Conservation (phyloP, 2,888 invertebrate genomes). For the Blastobasis lacticolella region DNA sequence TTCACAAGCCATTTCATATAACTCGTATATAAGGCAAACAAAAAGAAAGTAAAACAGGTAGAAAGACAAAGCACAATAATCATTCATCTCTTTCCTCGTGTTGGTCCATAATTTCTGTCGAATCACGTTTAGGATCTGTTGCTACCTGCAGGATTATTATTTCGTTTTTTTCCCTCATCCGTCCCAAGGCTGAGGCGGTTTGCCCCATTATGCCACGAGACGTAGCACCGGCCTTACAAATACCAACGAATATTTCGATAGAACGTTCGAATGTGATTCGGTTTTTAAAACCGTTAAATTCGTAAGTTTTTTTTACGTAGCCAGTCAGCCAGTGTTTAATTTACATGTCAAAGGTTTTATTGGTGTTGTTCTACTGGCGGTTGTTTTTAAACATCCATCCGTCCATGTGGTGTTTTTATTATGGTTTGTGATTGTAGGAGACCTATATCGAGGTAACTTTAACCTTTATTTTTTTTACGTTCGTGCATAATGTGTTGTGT, state of each 20-base stretch:
- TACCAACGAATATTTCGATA: constrained; percentile 21
- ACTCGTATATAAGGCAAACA: neutral
- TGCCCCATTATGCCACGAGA: constrained; percentile 22
- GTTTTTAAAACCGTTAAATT: constrained; percentile 7
- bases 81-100: constrained; percentile 1
- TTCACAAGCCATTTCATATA: neutral
- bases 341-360: no score
- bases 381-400: no score
- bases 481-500: no score
- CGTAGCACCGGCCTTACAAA: constrained; percentile 15
- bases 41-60: neutral
- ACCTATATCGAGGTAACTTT: no score
- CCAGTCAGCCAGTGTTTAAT: no score
- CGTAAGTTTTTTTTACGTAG: no score
- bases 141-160: constrained; percentile 33
- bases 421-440: no score
- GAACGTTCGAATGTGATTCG: neutral
- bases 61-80: constrained; percentile 5
- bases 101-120: constrained; percentile 16
- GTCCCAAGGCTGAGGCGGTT: constrained; percentile 30
- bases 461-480: no score
- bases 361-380: no score
- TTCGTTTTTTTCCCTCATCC: constrained; percentile 22
- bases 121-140: constrained; percentile 30
- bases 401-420: no score